Evolutionary conservation across 2,797 vertebrate genomes (phyloP).

Genomic region (Sebastes paucispinis): DNA sequence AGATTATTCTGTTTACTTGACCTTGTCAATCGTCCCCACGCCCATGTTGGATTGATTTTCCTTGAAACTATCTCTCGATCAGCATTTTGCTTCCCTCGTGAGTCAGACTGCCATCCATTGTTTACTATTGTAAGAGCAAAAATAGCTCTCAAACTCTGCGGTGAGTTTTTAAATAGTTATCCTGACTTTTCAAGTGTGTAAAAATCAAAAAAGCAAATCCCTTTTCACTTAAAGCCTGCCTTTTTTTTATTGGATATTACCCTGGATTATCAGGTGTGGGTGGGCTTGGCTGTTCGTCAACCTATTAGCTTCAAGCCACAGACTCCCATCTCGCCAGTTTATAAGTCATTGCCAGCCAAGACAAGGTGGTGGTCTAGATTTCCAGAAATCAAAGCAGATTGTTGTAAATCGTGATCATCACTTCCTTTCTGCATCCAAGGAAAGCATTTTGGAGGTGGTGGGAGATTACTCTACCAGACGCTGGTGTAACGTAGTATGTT

Average conservation of each 20-base stretch:
- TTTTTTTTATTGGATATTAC: constrained; percentile 52
- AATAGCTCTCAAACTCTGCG: constrained; percentile 32
- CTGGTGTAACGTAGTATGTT: constrained; percentile 67
- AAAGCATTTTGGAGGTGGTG: constrained; percentile 76
- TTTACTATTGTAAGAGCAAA: constrained; percentile 62
- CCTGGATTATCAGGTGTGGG: constrained; percentile 76
- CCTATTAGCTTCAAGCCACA: constrained; percentile 69
- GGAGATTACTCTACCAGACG: constrained; percentile 73
- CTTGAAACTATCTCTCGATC: constrained; percentile 61
- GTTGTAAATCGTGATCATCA: constrained; percentile 78
- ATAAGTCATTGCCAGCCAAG: constrained; percentile 70
- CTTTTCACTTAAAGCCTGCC: constrained; percentile 31
- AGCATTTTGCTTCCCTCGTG: constrained; percentile 45
- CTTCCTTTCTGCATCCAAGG: constrained; percentile 75
- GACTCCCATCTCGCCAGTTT: constrained; percentile 67
- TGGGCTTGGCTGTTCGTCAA: constrained; percentile 77
- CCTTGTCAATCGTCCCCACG: constrained; percentile 56
- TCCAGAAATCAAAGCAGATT: constrained; percentile 79
- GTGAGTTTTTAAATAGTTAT: constrained; percentile 44
- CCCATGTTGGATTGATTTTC: constrained; percentile 41
- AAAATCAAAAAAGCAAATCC: constrained; percentile 45
- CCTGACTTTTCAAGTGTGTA: constrained; percentile 37
- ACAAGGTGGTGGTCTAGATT: constrained; percentile 76
- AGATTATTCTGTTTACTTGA: constrained; percentile 65
- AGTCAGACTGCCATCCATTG: constrained; percentile 54